These are phyloP conservation scores for Henricia sp. DNA, from an alignment of 53 echinoderm and acorn worm genomes.

Conservation along the genomic window DNA sequence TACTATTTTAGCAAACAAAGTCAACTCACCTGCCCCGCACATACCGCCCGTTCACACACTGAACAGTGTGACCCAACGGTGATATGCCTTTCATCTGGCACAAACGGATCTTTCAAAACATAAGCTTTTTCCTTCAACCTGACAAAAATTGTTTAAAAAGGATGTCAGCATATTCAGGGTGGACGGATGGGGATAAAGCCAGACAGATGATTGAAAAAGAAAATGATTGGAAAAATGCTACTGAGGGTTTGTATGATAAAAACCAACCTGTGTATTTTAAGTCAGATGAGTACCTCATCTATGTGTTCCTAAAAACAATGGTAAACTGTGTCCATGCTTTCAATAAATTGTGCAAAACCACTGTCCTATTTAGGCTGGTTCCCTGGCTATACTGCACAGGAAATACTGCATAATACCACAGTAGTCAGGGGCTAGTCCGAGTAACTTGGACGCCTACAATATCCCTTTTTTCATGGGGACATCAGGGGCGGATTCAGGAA, in stretches of 20 bases:
- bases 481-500: too few species aligned
- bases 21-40: constrained; percentile 74
- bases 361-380: too few species aligned
- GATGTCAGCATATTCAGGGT: too few species aligned
- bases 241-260: background rate
- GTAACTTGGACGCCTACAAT: background rate
- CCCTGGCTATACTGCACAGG: too few species aligned
- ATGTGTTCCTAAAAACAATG: too few species aligned
- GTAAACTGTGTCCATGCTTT: too few species aligned
- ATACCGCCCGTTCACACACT: constrained; percentile 70
- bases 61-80: constrained; percentile 81
- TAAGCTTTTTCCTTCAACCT: constrained; percentile 86
- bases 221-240: background rate
- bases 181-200: background rate
- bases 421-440: too few species aligned
- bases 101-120: constrained; percentile 89
- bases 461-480: too few species aligned
- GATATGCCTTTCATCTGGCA: constrained; percentile 71
- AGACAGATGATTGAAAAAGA: background rate
- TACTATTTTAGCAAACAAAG: background rate
- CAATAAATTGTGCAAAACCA: too few species aligned
- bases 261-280: too few species aligned
- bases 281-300: too few species aligned
- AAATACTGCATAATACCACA: too few species aligned
- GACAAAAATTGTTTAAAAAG: background rate